Base-by-base conservation (phyloP, 1,140 invertebrate species). In the Zaprionus gabonicus region DNA sequence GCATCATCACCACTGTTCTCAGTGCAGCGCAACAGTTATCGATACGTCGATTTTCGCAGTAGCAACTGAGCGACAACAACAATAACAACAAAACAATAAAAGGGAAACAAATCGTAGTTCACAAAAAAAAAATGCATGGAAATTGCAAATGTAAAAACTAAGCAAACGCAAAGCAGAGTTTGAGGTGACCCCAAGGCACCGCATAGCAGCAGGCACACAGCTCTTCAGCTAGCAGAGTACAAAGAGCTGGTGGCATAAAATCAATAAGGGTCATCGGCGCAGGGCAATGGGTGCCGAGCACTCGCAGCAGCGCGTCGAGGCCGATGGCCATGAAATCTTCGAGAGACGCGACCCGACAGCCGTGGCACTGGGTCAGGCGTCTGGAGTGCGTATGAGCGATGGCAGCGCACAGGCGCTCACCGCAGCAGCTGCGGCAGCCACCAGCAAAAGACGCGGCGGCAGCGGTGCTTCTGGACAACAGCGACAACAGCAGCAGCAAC, bases 271-370 rank as follows among this genome's bases (percentile, higher is more conserved):
- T 20, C 68, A 60, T 6, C 23, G 58, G 62, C 59, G 27, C 46
- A 83, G 41, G 15, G 41, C 46, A 20, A 92, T 92, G 91, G 91
- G 91, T 38, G 91, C 91, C 23, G 91, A 92, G 75, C 91, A 92
- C 62, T 92, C 91, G 6, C 91, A 92, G 69, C 91, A 92, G 77
- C 80, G 91, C 23, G 79, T 73, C 23, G 91, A 87, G 69, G 84
- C 78, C 23, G 91, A 92, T 73, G 91, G 91, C 28, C 91, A 83
- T 58, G 91, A 92, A 63, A 80, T 92, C 66, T 92, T 91, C 56
- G 91, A 92, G 20, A 58, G 80, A 4, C 65, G 69, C 1, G 64
- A 78, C 31, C 46, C 55, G 3, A 46, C 41, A 7, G 6, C 23
- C 41, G 23, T 44, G 49, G 36, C 49, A 56, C 36, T 31, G 31